Percentiles rank a stretch among this genome's conserved stretches.
These are phyloP conservation scores for Volucella inflata DNA, from an alignment of 2,888 invertebrate species.

Conservation along the genomic window DNA sequence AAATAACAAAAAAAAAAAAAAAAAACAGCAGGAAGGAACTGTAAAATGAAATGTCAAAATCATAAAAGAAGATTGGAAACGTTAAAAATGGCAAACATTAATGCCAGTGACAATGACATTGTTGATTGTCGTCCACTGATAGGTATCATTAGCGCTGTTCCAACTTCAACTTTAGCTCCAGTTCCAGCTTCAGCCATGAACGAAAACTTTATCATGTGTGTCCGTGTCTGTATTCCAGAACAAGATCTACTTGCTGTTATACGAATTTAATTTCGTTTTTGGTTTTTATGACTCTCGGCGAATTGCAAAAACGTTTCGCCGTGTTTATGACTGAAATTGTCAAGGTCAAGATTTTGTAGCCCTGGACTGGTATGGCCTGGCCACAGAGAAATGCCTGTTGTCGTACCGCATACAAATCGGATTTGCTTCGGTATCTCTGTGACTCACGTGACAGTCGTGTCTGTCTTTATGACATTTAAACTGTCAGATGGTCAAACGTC, in stretches of 20 bases:
- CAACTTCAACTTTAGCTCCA: not conserved
- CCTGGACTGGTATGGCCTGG: conserved; percentile 36
- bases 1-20: conserved; percentile 4
- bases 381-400: conserved; percentile 22
- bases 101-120: conserved; percentile 62
- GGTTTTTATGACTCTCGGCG: conserved; percentile 38
- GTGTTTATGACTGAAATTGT: conserved; percentile 65
- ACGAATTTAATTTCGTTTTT: conserved; percentile 32
- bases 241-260: conserved; percentile 30
- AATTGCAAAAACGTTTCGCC: conserved; percentile 41
- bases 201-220: conserved; percentile 4
- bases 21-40: not conserved
- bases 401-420: conserved; percentile 51
- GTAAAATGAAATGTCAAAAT: conserved; percentile 42
- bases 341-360: conserved; percentile 71
- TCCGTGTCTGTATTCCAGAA: conserved; percentile 25
- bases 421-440: conserved; percentile 27
- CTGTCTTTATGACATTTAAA: not conserved
- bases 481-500: conserved; percentile 34
- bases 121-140: conserved; percentile 65
- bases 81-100: conserved; percentile 55
- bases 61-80: conserved; percentile 13
- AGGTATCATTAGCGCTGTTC: conserved; percentile 45
- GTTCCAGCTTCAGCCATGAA: not conserved
- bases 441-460: conserved; percentile 52